These are phyloP conservation scores for Archilochus colubris DNA, from an alignment of 2,113 vertebrate species.

Conservation along the genomic window DNA sequence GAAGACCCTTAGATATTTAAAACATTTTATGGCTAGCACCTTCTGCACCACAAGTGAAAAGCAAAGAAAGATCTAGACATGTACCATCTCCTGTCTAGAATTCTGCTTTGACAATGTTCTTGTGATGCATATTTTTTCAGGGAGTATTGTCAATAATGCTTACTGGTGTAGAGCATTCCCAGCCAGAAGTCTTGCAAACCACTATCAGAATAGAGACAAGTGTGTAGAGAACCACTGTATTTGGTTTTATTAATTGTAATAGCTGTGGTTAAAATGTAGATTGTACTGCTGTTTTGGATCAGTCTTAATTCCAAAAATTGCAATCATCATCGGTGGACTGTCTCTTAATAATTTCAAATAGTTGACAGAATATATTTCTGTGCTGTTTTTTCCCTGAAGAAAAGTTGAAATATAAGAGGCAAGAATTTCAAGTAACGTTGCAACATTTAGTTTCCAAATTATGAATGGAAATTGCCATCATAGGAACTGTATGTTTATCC, in stretches of 20 bases:
- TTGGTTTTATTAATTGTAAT: slow-evolving; percentile 62
- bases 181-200: background rate
- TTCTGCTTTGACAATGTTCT: background rate
- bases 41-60: background rate
- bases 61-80: background rate
- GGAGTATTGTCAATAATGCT: background rate
- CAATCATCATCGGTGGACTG: slow-evolving; percentile 69
- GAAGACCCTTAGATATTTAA: background rate
- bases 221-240: background rate
- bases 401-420: slow-evolving; percentile 59
- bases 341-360: slow-evolving; percentile 63
- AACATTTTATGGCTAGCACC: background rate
- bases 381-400: slow-evolving; percentile 60
- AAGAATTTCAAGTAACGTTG: slow-evolving; percentile 63
- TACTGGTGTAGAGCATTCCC: background rate
- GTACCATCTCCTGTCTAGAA: background rate
- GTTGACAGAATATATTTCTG: slow-evolving; percentile 64
- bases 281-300: slow-evolving; percentile 53
- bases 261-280: slow-evolving; percentile 61
- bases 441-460: slow-evolving; percentile 66
- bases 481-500: background rate
- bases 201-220: background rate
- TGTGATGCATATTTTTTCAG: background rate
- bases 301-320: slow-evolving; percentile 67
- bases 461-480: slow-evolving; percentile 56